phyloP scores from a whole-genome alignment of 1,140 invertebrate genomes.

The Triops longicaudatus region DNA sequence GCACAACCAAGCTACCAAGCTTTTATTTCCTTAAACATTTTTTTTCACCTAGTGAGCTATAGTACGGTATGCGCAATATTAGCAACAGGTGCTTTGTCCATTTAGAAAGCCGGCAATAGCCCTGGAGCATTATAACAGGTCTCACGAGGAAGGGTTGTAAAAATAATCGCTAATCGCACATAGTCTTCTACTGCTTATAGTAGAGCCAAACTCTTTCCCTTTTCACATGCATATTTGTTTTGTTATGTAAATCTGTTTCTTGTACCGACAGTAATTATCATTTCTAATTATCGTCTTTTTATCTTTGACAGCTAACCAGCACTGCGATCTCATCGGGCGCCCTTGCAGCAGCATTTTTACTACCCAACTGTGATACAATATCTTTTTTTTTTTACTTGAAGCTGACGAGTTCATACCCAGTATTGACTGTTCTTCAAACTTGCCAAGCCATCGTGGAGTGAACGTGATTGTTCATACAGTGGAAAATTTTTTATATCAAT shows the following conservation, averaged over 20 bases:
- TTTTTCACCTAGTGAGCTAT: too few species aligned
- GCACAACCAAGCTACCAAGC: too few species aligned
- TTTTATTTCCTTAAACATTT: too few species aligned
- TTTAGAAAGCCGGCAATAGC: too few species aligned
- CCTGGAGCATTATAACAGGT: too few species aligned
- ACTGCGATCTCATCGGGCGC: slow-evolving; percentile 10
- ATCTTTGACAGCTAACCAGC: not conserved
- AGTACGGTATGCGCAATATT: too few species aligned
- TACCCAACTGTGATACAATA: not conserved
- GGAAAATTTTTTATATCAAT: not conserved
- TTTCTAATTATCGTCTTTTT: not conserved
- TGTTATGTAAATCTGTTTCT: not conserved
- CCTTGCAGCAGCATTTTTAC: not conserved
- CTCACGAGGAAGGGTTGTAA: too few species aligned
- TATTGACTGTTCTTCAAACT: not conserved
- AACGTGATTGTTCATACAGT: too few species aligned
- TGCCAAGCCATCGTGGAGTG: not conserved
- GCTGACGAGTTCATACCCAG: not conserved
- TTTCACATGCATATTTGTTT: not conserved
- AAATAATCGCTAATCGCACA: too few species aligned
- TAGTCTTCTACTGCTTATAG: too few species aligned
- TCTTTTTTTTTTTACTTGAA: not conserved
- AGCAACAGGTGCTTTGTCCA: too few species aligned
- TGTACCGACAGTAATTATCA: not conserved
- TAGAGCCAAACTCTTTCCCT: not conserved